Conservation (phyloP, 2,888 invertebrate species). For the Scaptomyza flava region DNA sequence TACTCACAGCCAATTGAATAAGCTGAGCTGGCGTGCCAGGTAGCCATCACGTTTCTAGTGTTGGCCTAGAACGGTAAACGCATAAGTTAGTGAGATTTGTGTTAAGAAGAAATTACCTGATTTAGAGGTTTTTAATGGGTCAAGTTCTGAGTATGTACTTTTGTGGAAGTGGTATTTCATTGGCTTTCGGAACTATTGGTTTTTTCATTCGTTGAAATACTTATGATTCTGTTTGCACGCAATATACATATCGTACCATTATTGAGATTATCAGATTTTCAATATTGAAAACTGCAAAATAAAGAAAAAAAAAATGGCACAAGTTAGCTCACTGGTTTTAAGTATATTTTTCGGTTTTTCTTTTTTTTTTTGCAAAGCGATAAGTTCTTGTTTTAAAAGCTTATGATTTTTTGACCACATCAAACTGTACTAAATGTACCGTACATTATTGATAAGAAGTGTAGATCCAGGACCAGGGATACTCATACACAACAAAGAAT, state of each 20-base stretch:
- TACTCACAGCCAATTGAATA: conserved; percentile 54
- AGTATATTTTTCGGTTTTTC: conserved; percentile 21
- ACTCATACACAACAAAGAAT: conserved; percentile 38
- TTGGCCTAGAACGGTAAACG: conserved; percentile 77
- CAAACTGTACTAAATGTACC: conserved; percentile 3
- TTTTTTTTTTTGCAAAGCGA: conserved; percentile 10
- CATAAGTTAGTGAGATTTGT: conserved; percentile 75
- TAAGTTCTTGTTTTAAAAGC: background rate
- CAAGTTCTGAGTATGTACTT: conserved; percentile 29
- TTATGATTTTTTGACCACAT: conserved; percentile 15
- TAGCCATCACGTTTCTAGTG: conserved; percentile 72
- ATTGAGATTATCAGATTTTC: conserved; percentile 64
- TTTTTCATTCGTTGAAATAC: conserved; percentile 51
- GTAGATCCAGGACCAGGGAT: conserved; percentile 31
- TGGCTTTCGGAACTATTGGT: conserved; percentile 48
- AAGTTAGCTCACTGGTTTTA: conserved; percentile 70
- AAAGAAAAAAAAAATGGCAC: conserved; percentile 78
- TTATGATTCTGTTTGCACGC: conserved; percentile 55
- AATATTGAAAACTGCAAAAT: conserved; percentile 81
- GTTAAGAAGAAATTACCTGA: conserved; percentile 67
- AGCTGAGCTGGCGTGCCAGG: conserved; percentile 45
- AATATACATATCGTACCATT: conserved; percentile 22
- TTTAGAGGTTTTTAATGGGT: conserved; percentile 39
- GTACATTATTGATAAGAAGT: conserved; percentile 2
- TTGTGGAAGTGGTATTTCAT: conserved; percentile 33